Evolutionary conservation across 2,797 vertebrate genomes (phyloP), one percentile per base, ranked within the genome.

Genomic region (Pitangus sulphuratus): DNA sequence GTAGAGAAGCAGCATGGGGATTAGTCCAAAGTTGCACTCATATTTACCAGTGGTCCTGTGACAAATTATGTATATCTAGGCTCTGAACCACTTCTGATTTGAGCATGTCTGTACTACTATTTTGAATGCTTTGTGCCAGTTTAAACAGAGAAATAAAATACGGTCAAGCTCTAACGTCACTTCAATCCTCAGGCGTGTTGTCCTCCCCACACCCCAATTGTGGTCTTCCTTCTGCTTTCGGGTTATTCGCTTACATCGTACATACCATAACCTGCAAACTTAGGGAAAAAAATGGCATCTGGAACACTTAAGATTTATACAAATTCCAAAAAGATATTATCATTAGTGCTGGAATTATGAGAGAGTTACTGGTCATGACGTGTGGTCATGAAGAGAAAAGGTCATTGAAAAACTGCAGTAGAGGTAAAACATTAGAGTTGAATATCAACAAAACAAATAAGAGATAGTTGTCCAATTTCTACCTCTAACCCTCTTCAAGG

Each of bases 21-120:
- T 12, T 5, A 8, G n/a, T n/a, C 61, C 0, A 2, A 50, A 53
- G 5, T 3, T 62, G 30, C 15, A 31, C 12, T n/a, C 5, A 6
- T 20, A 37, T 33, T 62, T 66, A 45, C 24, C 50, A 25, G 35
- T 33, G 12, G 15, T 58, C 12, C 15, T 30, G 8, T 14, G 39
- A 37, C 8, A 25, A 4, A 35, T n/a, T 44, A 35, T 12, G 4
- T 51, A 3, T 56, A 20, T 37, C 14, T 48, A 53, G 4, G 31
- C 8, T 70, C 47, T 78, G 65, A 89, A 66, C 2, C 16, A 16
- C 35, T 84, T 78, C 18, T 21, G 28, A 44, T 56, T 39, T 50
- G 12, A 74, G 4, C 6, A 37, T 2, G 3, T 45, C 11, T 48
- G 7, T 51, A 37, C 51, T 48, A 37, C 4, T 61, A 24, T 58